Evolutionary conservation across 2,888 invertebrate genomes (phyloP), one percentile per base, ranked within the genome.

Genomic region (Drosophila gaucha): DNA sequence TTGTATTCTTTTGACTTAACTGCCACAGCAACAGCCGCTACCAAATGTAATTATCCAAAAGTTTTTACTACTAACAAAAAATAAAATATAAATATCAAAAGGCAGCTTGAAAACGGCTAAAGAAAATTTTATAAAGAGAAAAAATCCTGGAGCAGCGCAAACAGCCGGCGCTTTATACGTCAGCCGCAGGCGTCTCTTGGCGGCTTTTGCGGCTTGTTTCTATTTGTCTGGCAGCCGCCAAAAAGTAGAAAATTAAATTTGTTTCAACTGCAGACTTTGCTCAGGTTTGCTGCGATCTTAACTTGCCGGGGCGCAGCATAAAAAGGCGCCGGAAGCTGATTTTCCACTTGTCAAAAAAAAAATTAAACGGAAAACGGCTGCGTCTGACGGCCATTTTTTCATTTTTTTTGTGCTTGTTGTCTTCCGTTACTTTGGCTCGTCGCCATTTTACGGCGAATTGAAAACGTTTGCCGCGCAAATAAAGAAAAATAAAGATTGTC

Each of bases 181-280:
- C 73, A 70, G 73, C 73, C 73, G 58, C 73, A 74, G 73, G 73
- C 73, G 55, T 58, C 66, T 62, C 49, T 39, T 56, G 69, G 46
- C 54, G 63, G 73, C 58, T 62, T 74, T 74, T 83, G 80, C 68
- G 80, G 80, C 72, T 79, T 79, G 72, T 80, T 80, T 65, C 80
- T 68, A 49, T 68, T 69, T 82, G 82, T 80, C 70, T 83, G 80
- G 76, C 76, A 80, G 77, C 67, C 69, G 64, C 82, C 63, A 67
- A 85, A 82, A 83, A 85, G 80, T 78, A 78, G 78, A 84, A 83
- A 84, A 84, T 84, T 84, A 84, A 84, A 84, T 84, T 84, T 78
- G 62, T 80, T 82, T 84, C 82, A 80, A 80, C 78, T 80, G 80
- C 82, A 82, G 82, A 79, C 82, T 58, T 59, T 60, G 58, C 62